A percentile compares a stretch with the other conserved stretches of the same genome.
Conservation (phyloP, 1,140 invertebrate species). For the Schlechtendalia chinensis region DNA sequence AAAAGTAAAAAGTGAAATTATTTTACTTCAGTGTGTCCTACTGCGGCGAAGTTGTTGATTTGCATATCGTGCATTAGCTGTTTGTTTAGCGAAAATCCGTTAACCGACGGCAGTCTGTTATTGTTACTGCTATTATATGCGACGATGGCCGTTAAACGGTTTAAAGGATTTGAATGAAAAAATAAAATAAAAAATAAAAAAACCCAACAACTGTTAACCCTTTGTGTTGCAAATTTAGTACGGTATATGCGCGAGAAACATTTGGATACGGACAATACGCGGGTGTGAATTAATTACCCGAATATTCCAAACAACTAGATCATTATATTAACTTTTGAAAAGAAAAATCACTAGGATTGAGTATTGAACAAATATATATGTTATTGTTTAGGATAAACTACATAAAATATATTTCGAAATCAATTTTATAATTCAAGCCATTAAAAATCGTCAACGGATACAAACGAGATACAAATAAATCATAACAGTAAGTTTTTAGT, state of each 20-base stretch:
- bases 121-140: slow-evolving; percentile 30
- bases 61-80: slow-evolving; percentile 29
- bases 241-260: neutral
- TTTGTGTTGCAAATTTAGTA: neutral
- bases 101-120: slow-evolving; percentile 10
- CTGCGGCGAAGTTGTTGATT: neutral
- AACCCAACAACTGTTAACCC: neutral
- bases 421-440: no score
- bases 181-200: neutral
- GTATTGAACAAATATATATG: no score
- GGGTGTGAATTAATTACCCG: slow-evolving; percentile 21
- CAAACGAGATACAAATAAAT: no score
- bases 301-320: slow-evolving; percentile 25
- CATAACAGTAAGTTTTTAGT: no score
- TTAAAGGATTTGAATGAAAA: neutral
- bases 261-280: neutral
- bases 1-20: no score
- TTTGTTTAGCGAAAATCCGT: slow-evolving; percentile 24
- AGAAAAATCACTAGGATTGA: no score
- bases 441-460: no score
- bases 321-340: neutral
- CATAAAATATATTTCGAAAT: no score
- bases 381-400: no score
- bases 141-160: slow-evolving; percentile 28
- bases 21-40: no score